Evolutionary conservation across 1,140 invertebrate species (phyloP).

Genomic region (Atta texana): DNA sequence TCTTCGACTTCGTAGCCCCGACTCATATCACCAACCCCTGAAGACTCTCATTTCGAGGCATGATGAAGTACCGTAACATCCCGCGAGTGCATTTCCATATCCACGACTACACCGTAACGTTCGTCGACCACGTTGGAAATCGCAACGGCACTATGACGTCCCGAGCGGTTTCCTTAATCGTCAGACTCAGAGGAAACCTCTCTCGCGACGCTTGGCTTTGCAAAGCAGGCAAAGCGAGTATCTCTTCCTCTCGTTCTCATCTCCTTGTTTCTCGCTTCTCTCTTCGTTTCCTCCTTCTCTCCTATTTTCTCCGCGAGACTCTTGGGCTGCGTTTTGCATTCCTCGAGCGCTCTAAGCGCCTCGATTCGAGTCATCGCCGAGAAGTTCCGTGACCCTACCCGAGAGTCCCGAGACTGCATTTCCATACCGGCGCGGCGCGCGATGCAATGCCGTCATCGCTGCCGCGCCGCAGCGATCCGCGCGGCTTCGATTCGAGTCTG

Average conservation of each 20-base stretch:
- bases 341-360: constrained; percentile 50
- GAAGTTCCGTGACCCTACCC: constrained; percentile 54
- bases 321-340: constrained; percentile 55
- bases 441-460: too few relatives aligned
- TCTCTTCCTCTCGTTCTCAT: not conserved
- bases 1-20: constrained; percentile 16
- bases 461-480: not conserved
- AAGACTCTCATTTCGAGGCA: constrained; percentile 51
- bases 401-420: constrained; percentile 51
- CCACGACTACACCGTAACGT: constrained; percentile 59
- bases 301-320: constrained; percentile 34
- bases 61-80: constrained; percentile 63
- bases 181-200: constrained; percentile 35
- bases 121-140: constrained; percentile 58
- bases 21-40: constrained; percentile 17
- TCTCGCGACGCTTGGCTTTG: constrained; percentile 25
- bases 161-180: constrained; percentile 52
- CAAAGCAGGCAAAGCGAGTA: constrained; percentile 4
- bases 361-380: constrained; percentile 62
- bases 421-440: constrained; percentile 44
- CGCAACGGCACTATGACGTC: constrained; percentile 61
- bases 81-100: constrained; percentile 66
- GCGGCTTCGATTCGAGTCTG: constrained; percentile 44
- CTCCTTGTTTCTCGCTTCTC: not conserved
- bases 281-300: constrained; percentile 12